These are phyloP conservation scores for Daktulosphaira vitifoliae DNA, from an alignment of 1,140 invertebrate species.

Conservation along the genomic window DNA sequence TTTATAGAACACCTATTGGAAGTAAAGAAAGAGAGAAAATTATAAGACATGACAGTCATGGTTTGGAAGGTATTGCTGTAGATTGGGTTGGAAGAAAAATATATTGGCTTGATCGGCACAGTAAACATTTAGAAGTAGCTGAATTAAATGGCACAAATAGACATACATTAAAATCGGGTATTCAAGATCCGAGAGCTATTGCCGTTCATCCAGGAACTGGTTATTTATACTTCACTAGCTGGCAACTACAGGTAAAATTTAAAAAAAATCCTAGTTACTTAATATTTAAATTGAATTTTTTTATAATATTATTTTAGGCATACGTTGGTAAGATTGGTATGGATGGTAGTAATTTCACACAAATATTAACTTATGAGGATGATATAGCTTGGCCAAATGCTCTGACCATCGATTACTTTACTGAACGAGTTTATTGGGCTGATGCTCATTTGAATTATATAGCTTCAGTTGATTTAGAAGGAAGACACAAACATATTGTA, in stretches of 20 bases:
- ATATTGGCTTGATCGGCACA: slow-evolving; percentile 95
- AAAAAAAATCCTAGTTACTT: background rate
- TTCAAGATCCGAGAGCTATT: slow-evolving; percentile 86
- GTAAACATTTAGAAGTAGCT: slow-evolving; percentile 84
- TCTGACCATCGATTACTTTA: slow-evolving; percentile 93
- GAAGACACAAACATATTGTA: slow-evolving; percentile 71
- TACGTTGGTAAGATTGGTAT: slow-evolving; percentile 97
- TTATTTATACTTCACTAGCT: slow-evolving; percentile 91
- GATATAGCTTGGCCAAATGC: slow-evolving; percentile 98
- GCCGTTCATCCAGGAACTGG: slow-evolving; percentile 91
- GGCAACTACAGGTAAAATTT: slow-evolving; percentile 64
- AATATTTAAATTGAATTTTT: too few relatives aligned
- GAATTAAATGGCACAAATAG: slow-evolving; percentile 88
- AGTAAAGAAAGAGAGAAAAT: slow-evolving; percentile 63
- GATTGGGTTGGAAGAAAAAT: slow-evolving; percentile 96
- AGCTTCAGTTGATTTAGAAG: slow-evolving; percentile 85
- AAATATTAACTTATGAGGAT: slow-evolving; percentile 83
- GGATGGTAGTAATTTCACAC: slow-evolving; percentile 87
- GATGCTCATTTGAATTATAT: slow-evolving; percentile 98
- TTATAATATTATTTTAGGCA: slow-evolving; percentile 58
- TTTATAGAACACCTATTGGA: slow-evolving; percentile 50
- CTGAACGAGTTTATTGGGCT: slow-evolving; percentile 89
- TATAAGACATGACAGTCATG: slow-evolving; percentile 85
- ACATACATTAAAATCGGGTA: slow-evolving; percentile 74
- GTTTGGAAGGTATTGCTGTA: slow-evolving; percentile 89